phyloP scores from a whole-genome alignment of 2,113 vertebrate species.

The Myanophis thanlyinensis region DNA sequence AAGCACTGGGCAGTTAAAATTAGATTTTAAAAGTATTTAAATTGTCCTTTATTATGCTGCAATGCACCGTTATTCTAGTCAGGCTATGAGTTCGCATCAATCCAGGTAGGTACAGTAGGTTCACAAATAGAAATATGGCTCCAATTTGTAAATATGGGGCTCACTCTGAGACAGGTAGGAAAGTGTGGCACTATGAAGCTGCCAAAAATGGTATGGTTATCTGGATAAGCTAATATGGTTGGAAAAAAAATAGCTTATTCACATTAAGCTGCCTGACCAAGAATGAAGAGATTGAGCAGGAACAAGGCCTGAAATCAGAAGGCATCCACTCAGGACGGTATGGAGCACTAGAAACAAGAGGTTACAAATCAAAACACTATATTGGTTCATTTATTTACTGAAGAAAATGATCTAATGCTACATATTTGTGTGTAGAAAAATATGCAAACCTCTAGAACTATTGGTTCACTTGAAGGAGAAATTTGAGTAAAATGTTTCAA shows the following conservation, averaged over 20 bases:
- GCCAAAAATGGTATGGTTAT: not conserved
- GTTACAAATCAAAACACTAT: not conserved
- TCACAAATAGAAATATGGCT: not conserved
- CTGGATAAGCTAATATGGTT: not conserved
- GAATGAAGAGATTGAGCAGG: not conserved
- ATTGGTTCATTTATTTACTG: not conserved
- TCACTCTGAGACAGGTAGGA: not conserved
- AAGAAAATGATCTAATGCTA: not conserved
- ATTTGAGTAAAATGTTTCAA: not conserved
- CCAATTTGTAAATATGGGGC: not conserved
- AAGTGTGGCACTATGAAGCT: not conserved
- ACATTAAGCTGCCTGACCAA: not conserved
- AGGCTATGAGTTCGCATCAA: not conserved
- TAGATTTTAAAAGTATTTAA: not conserved
- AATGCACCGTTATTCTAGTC: not conserved
- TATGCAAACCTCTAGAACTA: not conserved
- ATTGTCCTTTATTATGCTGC: not conserved
- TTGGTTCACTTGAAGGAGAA: not conserved
- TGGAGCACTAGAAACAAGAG: not conserved
- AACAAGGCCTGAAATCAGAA: not conserved
- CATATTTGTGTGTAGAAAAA: not conserved
- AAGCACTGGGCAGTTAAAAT: not conserved
- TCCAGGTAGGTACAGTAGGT: not conserved
- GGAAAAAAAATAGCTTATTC: not conserved
- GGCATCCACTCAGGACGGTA: not conserved